Conservation (phyloP, 1,140 invertebrate species). For the Temnothorax nylanderi region DNA sequence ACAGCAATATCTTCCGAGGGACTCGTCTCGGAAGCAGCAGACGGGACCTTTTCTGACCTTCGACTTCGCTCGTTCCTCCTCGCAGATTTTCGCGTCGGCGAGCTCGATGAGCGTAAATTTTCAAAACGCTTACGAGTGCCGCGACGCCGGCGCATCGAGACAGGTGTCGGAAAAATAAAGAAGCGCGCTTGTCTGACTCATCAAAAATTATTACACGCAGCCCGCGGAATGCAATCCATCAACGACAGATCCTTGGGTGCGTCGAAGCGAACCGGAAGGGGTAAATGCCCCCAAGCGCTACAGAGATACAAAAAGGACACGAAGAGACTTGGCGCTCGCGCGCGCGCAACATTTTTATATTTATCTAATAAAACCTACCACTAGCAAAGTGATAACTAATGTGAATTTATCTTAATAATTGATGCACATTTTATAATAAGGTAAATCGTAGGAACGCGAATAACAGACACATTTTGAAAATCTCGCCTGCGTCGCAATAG, state of each 20-base stretch:
- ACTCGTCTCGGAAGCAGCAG: neutral
- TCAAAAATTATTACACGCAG: slow-evolving; percentile 35
- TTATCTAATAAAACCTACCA: neutral
- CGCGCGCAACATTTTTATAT: neutral
- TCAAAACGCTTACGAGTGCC: slow-evolving; percentile 17
- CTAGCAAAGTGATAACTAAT: neutral
- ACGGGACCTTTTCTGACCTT: neutral
- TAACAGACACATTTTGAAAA: neutral
- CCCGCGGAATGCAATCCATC: slow-evolving; percentile 41
- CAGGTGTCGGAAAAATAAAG: slow-evolving; percentile 36
- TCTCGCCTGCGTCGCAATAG: neutral
- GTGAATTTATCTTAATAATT: neutral
- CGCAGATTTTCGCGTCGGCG: slow-evolving; percentile 47
- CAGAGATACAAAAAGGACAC: neutral
- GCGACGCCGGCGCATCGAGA: neutral
- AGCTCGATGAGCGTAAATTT: slow-evolving; percentile 56
- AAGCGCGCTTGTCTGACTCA: neutral
- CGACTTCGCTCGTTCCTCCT: no score
- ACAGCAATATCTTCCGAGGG: slow-evolving; percentile 46
- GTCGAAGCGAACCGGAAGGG: neutral
- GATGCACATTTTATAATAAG: neutral
- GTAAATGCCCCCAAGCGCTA: neutral
- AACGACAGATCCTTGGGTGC: slow-evolving; percentile 24
- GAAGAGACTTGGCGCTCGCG: neutral
- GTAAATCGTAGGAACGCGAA: neutral